These are phyloP conservation scores for Schizotus pectinicornis DNA, from an alignment of 2,888 invertebrate genomes.

Conservation along the genomic window DNA sequence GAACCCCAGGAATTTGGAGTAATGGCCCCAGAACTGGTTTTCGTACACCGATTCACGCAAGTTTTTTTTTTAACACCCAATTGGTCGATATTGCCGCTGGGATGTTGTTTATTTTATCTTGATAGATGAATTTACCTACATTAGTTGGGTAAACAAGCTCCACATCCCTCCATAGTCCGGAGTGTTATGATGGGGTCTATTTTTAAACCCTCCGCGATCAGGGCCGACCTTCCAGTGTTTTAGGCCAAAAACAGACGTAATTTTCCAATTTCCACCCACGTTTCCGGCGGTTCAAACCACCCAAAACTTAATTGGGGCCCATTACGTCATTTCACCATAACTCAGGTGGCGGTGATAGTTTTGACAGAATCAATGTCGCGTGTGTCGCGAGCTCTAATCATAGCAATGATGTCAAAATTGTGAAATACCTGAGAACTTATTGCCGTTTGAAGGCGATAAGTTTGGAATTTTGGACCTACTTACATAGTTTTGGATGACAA, in stretches of 20 bases:
- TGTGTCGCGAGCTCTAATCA: too few relatives aligned
- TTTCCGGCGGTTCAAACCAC: background rate
- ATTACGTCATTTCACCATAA: background rate
- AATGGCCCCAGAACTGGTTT: background rate
- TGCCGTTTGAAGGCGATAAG: too few relatives aligned
- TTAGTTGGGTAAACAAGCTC: slow-evolving; percentile 23
- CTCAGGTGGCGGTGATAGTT: too few relatives aligned
- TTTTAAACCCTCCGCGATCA: background rate
- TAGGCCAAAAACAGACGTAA: background rate
- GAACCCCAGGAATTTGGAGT: background rate
- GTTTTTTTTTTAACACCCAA: background rate
- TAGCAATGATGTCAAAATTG: too few relatives aligned
- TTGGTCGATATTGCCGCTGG: background rate
- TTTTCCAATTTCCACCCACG: background rate
- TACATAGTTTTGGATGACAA: too few relatives aligned
- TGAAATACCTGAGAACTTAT: too few relatives aligned
- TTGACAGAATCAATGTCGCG: too few relatives aligned
- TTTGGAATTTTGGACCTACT: too few relatives aligned
- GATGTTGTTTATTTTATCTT: slow-evolving; percentile 18
- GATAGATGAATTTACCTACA: slow-evolving; percentile 20
- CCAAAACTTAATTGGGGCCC: background rate
- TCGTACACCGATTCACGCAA: too few relatives aligned
- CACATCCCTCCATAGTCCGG: background rate
- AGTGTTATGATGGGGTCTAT: background rate
- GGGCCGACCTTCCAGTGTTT: too few relatives aligned